Evolutionary conservation across 2,888 invertebrate species (phyloP).

Genomic region (Bibio marci): DNA sequence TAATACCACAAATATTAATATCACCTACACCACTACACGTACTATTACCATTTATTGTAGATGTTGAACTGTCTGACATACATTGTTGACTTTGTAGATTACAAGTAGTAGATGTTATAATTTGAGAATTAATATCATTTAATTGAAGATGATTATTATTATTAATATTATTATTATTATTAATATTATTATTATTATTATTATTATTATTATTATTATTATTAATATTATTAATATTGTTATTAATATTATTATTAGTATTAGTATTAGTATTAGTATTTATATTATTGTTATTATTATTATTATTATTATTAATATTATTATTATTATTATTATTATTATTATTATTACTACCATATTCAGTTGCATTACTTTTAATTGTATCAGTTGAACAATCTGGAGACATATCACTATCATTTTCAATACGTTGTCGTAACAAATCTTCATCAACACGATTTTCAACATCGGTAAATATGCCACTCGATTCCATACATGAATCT

Average conservation of each 20-base stretch:
- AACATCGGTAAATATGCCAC: constrained; percentile 75
- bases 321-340: not conserved
- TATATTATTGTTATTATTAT: constrained; percentile 1
- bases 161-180: too few species aligned
- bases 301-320: too few species aligned
- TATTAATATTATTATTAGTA: too few species aligned
- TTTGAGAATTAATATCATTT: too few species aligned
- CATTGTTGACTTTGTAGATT: not conserved
- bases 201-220: too few species aligned
- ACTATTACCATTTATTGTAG: constrained; percentile 4
- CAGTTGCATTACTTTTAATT: constrained; percentile 34
- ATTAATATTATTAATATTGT: too few species aligned
- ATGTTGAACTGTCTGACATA: constrained; percentile 6
- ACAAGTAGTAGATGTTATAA: too few species aligned
- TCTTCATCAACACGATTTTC: constrained; percentile 54
- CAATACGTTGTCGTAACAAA: constrained; percentile 26
- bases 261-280: not conserved
- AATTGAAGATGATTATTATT: too few species aligned
- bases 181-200: too few species aligned
- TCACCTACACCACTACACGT: not conserved
- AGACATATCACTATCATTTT: constrained; percentile 35
- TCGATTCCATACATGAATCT: constrained; percentile 74
- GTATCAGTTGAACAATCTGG: constrained; percentile 41
- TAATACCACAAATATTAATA: not conserved
- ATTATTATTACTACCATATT: constrained; percentile 16